Conservation (phyloP, 1,140 invertebrate species). For the Drosophila bocki region DNA sequence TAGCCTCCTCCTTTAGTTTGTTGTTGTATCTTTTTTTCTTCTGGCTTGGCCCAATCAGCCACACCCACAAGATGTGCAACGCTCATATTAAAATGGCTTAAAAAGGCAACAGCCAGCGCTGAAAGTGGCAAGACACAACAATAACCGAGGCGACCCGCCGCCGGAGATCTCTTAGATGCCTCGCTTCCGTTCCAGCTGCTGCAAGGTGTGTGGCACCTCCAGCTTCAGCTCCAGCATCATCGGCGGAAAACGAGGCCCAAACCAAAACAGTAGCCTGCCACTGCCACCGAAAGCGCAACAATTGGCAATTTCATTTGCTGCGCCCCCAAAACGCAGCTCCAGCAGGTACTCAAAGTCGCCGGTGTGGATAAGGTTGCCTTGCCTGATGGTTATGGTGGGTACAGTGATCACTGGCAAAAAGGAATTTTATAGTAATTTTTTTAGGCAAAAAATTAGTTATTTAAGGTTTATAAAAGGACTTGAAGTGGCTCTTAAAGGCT, state of each 20-base stretch:
- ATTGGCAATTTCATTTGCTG: conserved; percentile 80
- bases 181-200: conserved; percentile 71
- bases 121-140: conserved; percentile 62
- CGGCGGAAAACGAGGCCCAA: conserved; percentile 36
- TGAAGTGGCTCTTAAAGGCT: too few relatives aligned
- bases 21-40: conserved; percentile 8
- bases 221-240: conserved; percentile 47
- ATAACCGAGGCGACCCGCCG: conserved; percentile 35
- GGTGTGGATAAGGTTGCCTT: conserved; percentile 10
- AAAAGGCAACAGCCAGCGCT: conserved; percentile 50
- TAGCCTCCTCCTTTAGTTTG: neutral
- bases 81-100: conserved; percentile 67
- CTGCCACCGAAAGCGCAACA: conserved; percentile 71
- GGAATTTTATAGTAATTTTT: neutral
- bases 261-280: conserved; percentile 60
- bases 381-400: neutral
- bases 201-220: conserved; percentile 74
- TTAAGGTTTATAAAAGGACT: neutral
- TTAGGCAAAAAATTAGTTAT: neutral
- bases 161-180: conserved; percentile 36
- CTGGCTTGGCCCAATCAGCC: conserved; percentile 66
- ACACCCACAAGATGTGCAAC: conserved; percentile 73
- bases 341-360: conserved; percentile 67
- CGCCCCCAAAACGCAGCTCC: conserved; percentile 65
- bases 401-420: conserved; percentile 18